These are phyloP conservation scores for Perodicticus potto DNA, from an alignment of 2,797 vertebrate species.

Conservation along the genomic window DNA sequence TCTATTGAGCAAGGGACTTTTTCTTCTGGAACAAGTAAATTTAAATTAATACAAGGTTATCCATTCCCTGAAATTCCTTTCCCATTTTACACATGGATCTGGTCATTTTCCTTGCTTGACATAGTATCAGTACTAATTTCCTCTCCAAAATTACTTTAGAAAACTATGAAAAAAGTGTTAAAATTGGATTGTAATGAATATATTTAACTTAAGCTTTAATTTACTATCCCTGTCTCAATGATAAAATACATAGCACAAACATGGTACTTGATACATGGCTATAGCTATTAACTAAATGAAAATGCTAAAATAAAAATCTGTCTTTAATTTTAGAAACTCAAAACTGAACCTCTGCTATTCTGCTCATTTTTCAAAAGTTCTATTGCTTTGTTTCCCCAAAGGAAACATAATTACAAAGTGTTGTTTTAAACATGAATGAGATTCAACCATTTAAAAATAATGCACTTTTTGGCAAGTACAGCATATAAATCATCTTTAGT, in stretches of 20 bases:
- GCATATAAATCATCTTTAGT: background rate
- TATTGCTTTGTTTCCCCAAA: conserved; percentile 37
- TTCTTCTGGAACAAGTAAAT: conserved; percentile 28
- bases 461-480: background rate
- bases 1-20: background rate
- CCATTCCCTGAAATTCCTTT: conserved; percentile 17
- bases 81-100: conserved; percentile 17
- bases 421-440: background rate
- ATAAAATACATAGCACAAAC: conserved; percentile 49
- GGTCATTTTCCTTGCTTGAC: conserved; percentile 14
- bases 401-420: conserved; percentile 50
- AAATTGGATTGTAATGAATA: conserved; percentile 48
- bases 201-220: conserved; percentile 47
- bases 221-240: conserved; percentile 5
- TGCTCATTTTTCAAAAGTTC: background rate
- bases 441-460: background rate
- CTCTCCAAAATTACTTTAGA: conserved; percentile 30
- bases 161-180: background rate
- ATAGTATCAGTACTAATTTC: background rate
- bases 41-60: conserved; percentile 38
- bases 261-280: background rate
- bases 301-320: background rate
- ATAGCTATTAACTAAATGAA: conserved; percentile 21
- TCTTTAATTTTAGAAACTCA: conserved; percentile 15
- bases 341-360: conserved; percentile 8